These are phyloP conservation scores for Selenia dentaria DNA, from an alignment of 2,888 invertebrate species.

Conservation along the genomic window DNA sequence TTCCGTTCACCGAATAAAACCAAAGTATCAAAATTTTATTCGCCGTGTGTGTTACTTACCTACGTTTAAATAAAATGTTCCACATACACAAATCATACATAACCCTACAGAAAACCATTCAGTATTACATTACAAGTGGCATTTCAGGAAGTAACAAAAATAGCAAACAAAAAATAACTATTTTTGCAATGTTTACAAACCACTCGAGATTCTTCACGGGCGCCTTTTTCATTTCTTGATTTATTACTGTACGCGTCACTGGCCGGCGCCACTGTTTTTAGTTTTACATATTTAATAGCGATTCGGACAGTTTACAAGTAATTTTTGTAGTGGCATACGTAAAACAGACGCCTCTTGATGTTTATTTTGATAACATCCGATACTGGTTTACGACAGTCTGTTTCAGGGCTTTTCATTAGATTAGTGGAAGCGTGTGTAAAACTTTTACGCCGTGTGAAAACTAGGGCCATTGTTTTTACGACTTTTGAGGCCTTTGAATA, in stretches of 20 bases:
- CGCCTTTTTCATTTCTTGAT: constrained; percentile 42
- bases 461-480: not conserved
- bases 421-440: constrained; percentile 4
- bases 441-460: not conserved
- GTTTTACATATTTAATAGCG: constrained; percentile 21
- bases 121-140: constrained; percentile 2
- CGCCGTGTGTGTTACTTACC: no score
- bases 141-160: constrained; percentile 19
- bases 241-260: constrained; percentile 37
- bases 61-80: no score
- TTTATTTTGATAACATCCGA: constrained; percentile 24
- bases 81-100: no score
- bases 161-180: constrained; percentile 10
- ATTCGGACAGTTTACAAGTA: constrained; percentile 25
- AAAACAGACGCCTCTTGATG: constrained; percentile 25
- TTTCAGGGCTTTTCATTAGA: constrained; percentile 2
- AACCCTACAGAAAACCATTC: no score
- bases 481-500: no score
- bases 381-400: constrained; percentile 17
- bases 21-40: no score
- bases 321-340: constrained; percentile 21
- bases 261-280: constrained; percentile 16
- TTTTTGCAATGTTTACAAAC: constrained; percentile 36
- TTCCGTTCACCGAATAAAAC: no score
- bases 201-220: constrained; percentile 49